A percentile compares a stretch with the other conserved stretches of the same genome.
These are phyloP conservation scores for Papilio elwesi DNA, from an alignment of 2,888 invertebrate genomes.

Conservation along the genomic window DNA sequence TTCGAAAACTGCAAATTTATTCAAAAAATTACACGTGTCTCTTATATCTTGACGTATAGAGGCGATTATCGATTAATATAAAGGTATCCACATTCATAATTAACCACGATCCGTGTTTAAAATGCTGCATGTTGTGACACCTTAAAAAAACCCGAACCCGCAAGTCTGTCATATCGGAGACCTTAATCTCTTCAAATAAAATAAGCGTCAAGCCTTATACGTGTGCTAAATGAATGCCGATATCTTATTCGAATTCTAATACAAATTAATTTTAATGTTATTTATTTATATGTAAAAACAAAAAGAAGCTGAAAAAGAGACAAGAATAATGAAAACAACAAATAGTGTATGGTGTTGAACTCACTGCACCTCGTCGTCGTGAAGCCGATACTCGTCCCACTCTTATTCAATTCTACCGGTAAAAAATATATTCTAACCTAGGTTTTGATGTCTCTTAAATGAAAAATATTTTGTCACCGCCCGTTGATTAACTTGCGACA, in stretches of 20 bases:
- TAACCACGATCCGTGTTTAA: constrained; percentile 42
- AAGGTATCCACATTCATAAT: neutral
- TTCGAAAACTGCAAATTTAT: constrained; percentile 27
- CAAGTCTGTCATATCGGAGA: constrained; percentile 42
- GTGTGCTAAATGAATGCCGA: constrained; percentile 22
- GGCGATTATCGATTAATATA: constrained; percentile 15
- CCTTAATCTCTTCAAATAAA: constrained; percentile 43
- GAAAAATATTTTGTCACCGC: too few species aligned
- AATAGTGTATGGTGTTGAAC: too few species aligned
- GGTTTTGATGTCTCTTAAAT: too few species aligned
- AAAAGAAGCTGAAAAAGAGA: neutral
- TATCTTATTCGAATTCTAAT: constrained; percentile 25
- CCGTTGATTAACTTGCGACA: too few species aligned
- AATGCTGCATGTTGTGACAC: constrained; percentile 53
- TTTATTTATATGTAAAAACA: neutral
- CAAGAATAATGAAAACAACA: too few species aligned
- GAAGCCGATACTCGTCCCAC: too few species aligned
- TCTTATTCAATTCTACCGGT: too few species aligned
- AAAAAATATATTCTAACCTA: too few species aligned
- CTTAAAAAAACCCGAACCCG: constrained; percentile 47
- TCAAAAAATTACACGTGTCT: neutral
- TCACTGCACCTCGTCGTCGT: too few species aligned
- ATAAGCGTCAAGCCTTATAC: constrained; percentile 15
- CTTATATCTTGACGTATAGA: neutral
- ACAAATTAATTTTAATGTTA: neutral